Evolutionary conservation across 2,888 invertebrate species (phyloP), one percentile per base, ranked within the genome.

Genomic region (Ichneumoninae sp.): DNA sequence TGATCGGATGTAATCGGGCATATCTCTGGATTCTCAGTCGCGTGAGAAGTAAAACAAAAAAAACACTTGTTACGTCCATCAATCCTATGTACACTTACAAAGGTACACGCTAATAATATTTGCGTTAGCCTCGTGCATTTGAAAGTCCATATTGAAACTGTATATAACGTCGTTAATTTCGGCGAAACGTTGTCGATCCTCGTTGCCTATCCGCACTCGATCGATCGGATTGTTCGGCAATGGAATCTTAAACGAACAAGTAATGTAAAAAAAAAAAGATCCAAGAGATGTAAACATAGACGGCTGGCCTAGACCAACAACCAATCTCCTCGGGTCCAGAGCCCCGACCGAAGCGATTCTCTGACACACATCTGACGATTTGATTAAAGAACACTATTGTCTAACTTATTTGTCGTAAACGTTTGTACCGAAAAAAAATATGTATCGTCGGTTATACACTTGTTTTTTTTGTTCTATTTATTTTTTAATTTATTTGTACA

Each of bases 291-390:
- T 57, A 57, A 69, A 80, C 47, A 68, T 76, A 66, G 65, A 76
- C 69, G 69, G 66, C 86, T 83, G 87, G 87, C 84, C 84, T 86
- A 83, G 83, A 83, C 65, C 80, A 83, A 72, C 77, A 77, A 76
- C 79, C 33, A 76, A 81, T 75, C 50, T 36, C 30, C 57, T 36
- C 60, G 16, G n/a, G 19, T 13, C 16, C 19, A 68, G 40, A 44
- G 68, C 44, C 76, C 57, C 62, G 69, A 65, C 26, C 62, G n/a
- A 57, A 50, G 68, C 76, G 76, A 80, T 84, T 84, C 72, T 80
- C 74, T 47, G 50, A 65, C 22, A 60, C 50, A 62, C 19, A 30
- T 62, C 62, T 72, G 80, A 83, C 76, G 76, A 80, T 16, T 68
- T 57, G 44, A 52, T 52, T 47, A 6, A 68, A 71, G n/a, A 10